phyloP scores from a whole-genome alignment of 1,140 invertebrate genomes.

The Argopecten irradians region DNA sequence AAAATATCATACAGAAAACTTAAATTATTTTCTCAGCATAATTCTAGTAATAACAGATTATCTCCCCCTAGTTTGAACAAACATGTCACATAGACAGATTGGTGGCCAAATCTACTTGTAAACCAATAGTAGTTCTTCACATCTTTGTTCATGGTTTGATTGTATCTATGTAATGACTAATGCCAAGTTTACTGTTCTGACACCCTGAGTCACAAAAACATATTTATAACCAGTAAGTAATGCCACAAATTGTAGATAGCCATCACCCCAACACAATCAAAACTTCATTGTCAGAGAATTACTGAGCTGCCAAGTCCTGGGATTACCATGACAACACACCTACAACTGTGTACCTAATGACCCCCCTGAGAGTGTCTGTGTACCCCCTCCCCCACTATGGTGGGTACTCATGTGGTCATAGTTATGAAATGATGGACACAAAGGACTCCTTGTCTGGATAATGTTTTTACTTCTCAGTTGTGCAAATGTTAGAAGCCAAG shows the following conservation, averaged over 20 bases:
- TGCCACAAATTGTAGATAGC: background rate
- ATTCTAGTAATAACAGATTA: background rate
- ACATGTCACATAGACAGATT: too few relatives aligned
- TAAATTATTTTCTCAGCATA: background rate
- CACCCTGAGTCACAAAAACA: background rate
- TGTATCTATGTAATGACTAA: background rate
- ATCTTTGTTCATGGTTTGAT: background rate
- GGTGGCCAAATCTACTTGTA: too few relatives aligned
- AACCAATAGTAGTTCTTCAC: too few relatives aligned
- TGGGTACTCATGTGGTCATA: background rate
- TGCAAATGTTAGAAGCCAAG: too few relatives aligned
- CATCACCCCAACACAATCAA: background rate
- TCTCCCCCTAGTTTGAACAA: too few relatives aligned
- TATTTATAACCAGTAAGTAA: background rate
- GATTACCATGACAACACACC: slow-evolving; percentile 12
- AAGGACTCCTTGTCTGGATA: background rate
- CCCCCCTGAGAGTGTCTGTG: background rate
- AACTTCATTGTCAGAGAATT: background rate
- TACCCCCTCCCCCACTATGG: background rate
- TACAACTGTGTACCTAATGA: background rate
- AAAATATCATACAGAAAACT: background rate
- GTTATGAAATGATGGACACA: background rate
- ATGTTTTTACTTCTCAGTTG: too few relatives aligned
- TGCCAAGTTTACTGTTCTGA: background rate
- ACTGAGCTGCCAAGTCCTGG: background rate